Base-by-base conservation (phyloP, 2,113 vertebrate genomes). In the Oxyruncus cristatus region DNA sequence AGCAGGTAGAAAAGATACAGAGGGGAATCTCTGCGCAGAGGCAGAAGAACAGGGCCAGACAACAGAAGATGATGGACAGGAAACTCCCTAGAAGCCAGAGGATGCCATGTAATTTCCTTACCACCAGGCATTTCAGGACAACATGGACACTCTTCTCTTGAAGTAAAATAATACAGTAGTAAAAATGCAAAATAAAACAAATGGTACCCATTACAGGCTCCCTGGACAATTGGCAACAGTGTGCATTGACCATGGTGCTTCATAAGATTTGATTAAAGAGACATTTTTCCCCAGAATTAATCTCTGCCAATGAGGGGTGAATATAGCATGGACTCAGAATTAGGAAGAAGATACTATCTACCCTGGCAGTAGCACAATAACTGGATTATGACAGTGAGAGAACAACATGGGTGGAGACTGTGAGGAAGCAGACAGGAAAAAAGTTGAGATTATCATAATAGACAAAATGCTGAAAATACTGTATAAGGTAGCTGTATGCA, bases 401-500 rank as follows among this genome's bases (percentile, higher is more conserved):
- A 59, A 17, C 0, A 5, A 23, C 9, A 20, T 2, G 6, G 32
- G 4, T 16, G 9, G 23, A 37, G 17, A 80, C 7, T 67, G 16
- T n/a, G 14, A 83, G 32, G 46, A 79, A 8, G 50, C 13, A 78
- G 21, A 21, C 5, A 39, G 23, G 24, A 46, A 68, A 68, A 59
- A 33, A 8, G 7, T 12, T 78, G 24, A 62, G 18, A 58, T 44
- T 32, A 14, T 70, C 13, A 21, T 53, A 58, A 67, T 2, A 77
- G 61, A 88, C 5, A 58, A 49, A 14, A 50, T 71, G 14, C n/a
- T 37, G 27, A 47, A 77, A 67, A 24, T 37, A 27, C 1, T 18
- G 1, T 7, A 27, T 24, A 61, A 68, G 17, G 13, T 72, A 71
- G 42, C 2, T 56, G 6, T 6, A 75, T 4, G 33, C 0, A 1